These are phyloP conservation scores for Campodea augens DNA, from an alignment of 1,140 invertebrate genomes.

Conservation along the genomic window DNA sequence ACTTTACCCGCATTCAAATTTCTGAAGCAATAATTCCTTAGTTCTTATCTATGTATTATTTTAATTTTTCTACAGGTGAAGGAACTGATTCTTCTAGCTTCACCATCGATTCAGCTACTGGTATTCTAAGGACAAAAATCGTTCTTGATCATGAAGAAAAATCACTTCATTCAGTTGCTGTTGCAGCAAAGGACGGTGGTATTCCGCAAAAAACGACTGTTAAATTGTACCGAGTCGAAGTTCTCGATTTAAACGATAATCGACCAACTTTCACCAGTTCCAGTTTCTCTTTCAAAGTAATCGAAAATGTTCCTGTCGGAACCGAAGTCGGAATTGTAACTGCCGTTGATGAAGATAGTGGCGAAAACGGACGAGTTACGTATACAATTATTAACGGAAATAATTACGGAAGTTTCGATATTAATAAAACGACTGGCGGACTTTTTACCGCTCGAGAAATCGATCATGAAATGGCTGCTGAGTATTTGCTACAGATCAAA, in stretches of 20 bases:
- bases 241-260: constrained; percentile 77
- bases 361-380: constrained; percentile 51
- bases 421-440: constrained; percentile 62
- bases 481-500: constrained; percentile 70
- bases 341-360: constrained; percentile 39
- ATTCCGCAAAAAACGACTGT: constrained; percentile 56
- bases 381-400: constrained; percentile 49
- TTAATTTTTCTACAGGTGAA: constrained; percentile 26
- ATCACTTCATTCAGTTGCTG: constrained; percentile 61
- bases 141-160: constrained; percentile 79
- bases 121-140: constrained; percentile 67
- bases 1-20: no score
- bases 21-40: no score
- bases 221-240: constrained; percentile 63
- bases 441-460: constrained; percentile 63
- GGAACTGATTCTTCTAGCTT: constrained; percentile 70
- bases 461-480: constrained; percentile 62
- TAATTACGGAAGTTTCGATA: constrained; percentile 60
- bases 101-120: constrained; percentile 63
- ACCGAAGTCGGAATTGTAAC: constrained; percentile 58
- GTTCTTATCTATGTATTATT: constrained; percentile 8
- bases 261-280: constrained; percentile 76
- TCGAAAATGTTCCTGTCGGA: constrained; percentile 54
- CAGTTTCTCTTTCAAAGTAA: constrained; percentile 64
- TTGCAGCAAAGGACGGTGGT: constrained; percentile 71